A percentile compares a stretch with the other conserved stretches of the same genome.
Conservation (phyloP, 1,140 invertebrate species). For the Drosophila pachea region DNA sequence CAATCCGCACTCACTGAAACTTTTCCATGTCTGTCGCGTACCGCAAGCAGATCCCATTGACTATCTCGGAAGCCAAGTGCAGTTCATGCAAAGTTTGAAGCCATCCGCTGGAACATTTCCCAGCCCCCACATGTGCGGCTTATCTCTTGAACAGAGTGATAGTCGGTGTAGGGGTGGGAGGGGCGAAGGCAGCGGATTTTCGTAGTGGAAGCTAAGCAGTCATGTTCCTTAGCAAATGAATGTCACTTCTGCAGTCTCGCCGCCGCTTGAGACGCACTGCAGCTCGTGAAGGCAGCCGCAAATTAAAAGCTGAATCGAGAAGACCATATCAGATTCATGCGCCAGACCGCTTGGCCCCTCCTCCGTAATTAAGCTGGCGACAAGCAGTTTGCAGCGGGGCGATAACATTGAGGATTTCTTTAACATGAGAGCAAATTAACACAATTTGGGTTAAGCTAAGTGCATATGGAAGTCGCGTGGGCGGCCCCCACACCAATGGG, state of each 20-base stretch:
- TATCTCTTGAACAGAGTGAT: conserved; percentile 50
- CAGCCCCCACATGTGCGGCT: conserved; percentile 36
- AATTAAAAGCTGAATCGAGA: conserved; percentile 15
- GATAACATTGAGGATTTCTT: conserved; percentile 32
- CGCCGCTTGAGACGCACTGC: conserved; percentile 17
- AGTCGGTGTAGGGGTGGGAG: no score
- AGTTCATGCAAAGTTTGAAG: conserved; percentile 51
- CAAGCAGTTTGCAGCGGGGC: conserved; percentile 19
- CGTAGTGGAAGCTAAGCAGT: conserved; percentile 37
- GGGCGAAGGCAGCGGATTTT: no score
- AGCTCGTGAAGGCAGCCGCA: background rate
- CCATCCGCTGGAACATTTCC: conserved; percentile 22
- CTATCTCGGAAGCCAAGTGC: conserved; percentile 27
- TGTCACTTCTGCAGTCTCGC: conserved; percentile 43
- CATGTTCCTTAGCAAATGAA: conserved; percentile 50
- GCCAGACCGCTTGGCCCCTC: conserved; percentile 17
- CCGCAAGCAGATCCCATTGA: conserved; percentile 23
- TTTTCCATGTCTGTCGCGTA: conserved; percentile 32
- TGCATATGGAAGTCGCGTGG: conserved; percentile 3
- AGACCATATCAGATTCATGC: conserved; percentile 24
- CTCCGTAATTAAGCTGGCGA: conserved; percentile 18
- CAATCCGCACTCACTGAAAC: conserved; percentile 38
- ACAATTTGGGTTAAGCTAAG: conserved; percentile 76
- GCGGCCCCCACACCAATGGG: conserved; percentile 5
- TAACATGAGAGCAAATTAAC: conserved; percentile 40